A percentile compares a stretch with the other conserved stretches of the same genome.
phyloP scores from a whole-genome alignment of 2,888 invertebrate species.

The Lasioglossum marginatum region DNA sequence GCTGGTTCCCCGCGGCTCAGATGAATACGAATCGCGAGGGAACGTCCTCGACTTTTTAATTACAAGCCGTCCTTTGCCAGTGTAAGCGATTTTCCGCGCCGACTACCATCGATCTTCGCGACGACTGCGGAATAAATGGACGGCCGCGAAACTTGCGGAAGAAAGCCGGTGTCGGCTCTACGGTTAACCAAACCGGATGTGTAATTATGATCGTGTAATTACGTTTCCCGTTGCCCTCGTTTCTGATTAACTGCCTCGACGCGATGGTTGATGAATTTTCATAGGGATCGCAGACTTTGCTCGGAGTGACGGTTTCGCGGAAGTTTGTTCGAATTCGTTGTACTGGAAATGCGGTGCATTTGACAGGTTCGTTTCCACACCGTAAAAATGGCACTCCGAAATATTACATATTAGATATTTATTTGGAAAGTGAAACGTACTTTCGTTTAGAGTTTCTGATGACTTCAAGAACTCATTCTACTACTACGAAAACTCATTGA shows the following conservation, averaged over 20 bases:
- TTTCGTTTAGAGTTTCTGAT: too few species aligned
- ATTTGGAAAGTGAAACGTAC: not conserved
- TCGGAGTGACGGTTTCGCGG: not conserved
- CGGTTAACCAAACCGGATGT: slow-evolving; percentile 23
- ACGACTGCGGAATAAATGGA: slow-evolving; percentile 49
- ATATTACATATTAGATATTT: not conserved
- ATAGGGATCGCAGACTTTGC: not conserved
- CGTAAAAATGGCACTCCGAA: not conserved
- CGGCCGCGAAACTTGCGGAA: slow-evolving; percentile 46
- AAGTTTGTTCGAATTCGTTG: not conserved
- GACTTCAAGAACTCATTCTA: too few species aligned
- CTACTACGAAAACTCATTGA: too few species aligned
- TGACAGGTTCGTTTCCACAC: not conserved
- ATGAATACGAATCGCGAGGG: slow-evolving; percentile 68
- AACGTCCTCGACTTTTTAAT: slow-evolving; percentile 58
- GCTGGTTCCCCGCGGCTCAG: slow-evolving; percentile 27
- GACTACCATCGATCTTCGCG: slow-evolving; percentile 47
- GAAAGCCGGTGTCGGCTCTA: slow-evolving; percentile 18
- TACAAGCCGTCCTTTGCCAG: slow-evolving; percentile 49
- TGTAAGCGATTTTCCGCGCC: slow-evolving; percentile 64
- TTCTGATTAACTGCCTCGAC: slow-evolving; percentile 18
- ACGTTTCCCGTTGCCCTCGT: slow-evolving; percentile 22
- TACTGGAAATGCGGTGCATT: not conserved
- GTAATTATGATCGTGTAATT: slow-evolving; percentile 43
- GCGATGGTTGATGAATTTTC: slow-evolving; percentile 1